phyloP scores from a whole-genome alignment of 1,140 invertebrate genomes.

The Drosophila mauritiana region DNA sequence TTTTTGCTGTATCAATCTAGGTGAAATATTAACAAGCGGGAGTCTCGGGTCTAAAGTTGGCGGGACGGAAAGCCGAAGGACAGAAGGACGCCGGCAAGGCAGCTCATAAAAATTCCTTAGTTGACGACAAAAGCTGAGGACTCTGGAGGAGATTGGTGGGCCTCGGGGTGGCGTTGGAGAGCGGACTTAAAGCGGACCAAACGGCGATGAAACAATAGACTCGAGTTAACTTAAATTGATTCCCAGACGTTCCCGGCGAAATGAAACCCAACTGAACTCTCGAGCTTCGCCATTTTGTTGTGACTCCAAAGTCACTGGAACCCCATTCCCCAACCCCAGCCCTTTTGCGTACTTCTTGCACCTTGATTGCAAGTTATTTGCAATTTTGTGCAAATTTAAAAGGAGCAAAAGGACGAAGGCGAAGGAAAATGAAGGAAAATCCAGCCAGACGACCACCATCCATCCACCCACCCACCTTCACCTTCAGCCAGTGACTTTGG shows the following conservation, averaged over 20 bases:
- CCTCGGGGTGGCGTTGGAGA: neutral
- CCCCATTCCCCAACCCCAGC: neutral
- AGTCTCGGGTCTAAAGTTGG: slow-evolving; percentile 50
- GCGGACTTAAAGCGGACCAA: slow-evolving; percentile 50
- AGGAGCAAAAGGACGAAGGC: slow-evolving; percentile 4
- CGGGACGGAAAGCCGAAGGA: slow-evolving; percentile 45
- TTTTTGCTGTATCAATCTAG: slow-evolving; percentile 74
- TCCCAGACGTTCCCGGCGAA: slow-evolving; percentile 71
- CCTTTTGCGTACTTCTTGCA: slow-evolving; percentile 38
- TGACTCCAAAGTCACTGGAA: slow-evolving; percentile 49
- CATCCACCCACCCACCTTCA: slow-evolving; percentile 1
- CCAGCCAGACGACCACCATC: slow-evolving; percentile 14
- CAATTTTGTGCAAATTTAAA: slow-evolving; percentile 76
- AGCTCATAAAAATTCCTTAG: slow-evolving; percentile 79
- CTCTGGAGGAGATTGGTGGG: slow-evolving; percentile 1
- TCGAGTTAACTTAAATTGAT: slow-evolving; percentile 82
- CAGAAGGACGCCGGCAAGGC: slow-evolving; percentile 31
- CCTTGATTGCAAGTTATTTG: slow-evolving; percentile 82
- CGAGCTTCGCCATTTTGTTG: slow-evolving; percentile 48
- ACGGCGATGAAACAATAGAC: slow-evolving; percentile 77
- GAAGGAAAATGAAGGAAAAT: slow-evolving; percentile 24
- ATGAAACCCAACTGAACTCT: slow-evolving; percentile 32
- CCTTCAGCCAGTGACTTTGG: slow-evolving; percentile 29
- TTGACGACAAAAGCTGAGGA: slow-evolving; percentile 32
- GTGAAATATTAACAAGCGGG: slow-evolving; percentile 78